These are phyloP conservation scores for Brachypterus glaber DNA, from an alignment of 2,888 invertebrate genomes.

Conservation along the genomic window DNA sequence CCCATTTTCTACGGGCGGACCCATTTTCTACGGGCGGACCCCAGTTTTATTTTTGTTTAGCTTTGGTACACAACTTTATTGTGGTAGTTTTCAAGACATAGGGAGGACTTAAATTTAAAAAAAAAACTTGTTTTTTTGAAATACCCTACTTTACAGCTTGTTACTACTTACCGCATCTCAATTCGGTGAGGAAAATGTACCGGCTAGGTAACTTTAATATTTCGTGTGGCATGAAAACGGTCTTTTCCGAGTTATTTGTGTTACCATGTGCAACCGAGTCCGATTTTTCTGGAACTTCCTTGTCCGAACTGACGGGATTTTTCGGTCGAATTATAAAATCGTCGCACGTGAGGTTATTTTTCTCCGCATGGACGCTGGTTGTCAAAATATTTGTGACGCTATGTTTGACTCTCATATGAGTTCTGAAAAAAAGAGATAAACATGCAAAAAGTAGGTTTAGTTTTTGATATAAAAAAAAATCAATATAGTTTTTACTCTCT, in stretches of 20 bases:
- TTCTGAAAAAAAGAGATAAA: too few relatives aligned
- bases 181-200: conserved; percentile 51
- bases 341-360: conserved; percentile 41
- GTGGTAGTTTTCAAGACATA: too few relatives aligned
- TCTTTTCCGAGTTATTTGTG: conserved; percentile 21
- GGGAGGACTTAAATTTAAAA: too few relatives aligned
- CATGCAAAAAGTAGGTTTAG: too few relatives aligned
- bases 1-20: too few relatives aligned
- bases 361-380: conserved; percentile 42
- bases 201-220: conserved; percentile 53
- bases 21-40: too few relatives aligned
- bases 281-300: not conserved
- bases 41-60: too few relatives aligned
- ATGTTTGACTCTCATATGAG: conserved; percentile 49
- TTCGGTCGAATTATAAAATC: conserved; percentile 43
- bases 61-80: too few relatives aligned
- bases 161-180: conserved; percentile 54
- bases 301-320: conserved; percentile 8
- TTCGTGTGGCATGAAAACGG: conserved; percentile 49
- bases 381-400: conserved; percentile 37
- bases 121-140: too few relatives aligned
- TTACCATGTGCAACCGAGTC: conserved; percentile 9
- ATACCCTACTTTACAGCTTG: too few relatives aligned
- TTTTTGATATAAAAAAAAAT: too few relatives aligned
- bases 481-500: too few relatives aligned